Evolutionary conservation across 2,888 invertebrate genomes (phyloP), one percentile per base, ranked within the genome.

Genomic region (Noctuana brunneofusca): DNA sequence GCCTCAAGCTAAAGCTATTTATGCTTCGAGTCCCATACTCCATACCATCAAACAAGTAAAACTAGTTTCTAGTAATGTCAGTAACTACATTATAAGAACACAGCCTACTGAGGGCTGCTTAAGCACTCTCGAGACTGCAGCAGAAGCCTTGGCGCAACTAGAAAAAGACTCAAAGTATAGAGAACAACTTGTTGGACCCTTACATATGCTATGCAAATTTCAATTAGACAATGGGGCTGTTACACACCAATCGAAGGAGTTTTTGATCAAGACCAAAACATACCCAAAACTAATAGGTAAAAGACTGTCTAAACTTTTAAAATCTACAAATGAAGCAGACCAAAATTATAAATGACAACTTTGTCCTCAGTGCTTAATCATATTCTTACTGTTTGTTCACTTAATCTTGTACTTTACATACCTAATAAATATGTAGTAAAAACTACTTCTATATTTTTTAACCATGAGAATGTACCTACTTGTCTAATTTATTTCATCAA

Each of bases 1-100:
- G 98, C 96, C 97, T 0, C 98, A 98, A 85, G 98, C 98, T 2
- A 97, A 97, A 84, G 96, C 97, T 11, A 97, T 98, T 66, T 98
- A 96, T 86, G 94, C 96, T 54, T 95, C 96, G 66, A 97, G 97
- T 80, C 93, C 95, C 12, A 89, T 94, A 65, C 89, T 98, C 55
- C 96, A 96, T 72, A 88, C 91, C 58, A 84, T 98, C 64, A 94
- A 92, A 74, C 97, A 97, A 89, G 96, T 97, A 0, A 97, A 97
- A 86, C 91, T 98, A 55, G 87, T 96, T 48, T 93, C 94, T 11
- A 93, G 92, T 57, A 93, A 93, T 65, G 93, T 93, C 43, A 98
- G 98, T 82, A 95, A 96, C 80, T 98, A 98, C 81, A 96, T 97
- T 60, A 98, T 98, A 72, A 93, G 98, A 68, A 98, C 98, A 3